Conservation (phyloP, 2,797 vertebrate species). For the Sebastolobus altivelis region DNA sequence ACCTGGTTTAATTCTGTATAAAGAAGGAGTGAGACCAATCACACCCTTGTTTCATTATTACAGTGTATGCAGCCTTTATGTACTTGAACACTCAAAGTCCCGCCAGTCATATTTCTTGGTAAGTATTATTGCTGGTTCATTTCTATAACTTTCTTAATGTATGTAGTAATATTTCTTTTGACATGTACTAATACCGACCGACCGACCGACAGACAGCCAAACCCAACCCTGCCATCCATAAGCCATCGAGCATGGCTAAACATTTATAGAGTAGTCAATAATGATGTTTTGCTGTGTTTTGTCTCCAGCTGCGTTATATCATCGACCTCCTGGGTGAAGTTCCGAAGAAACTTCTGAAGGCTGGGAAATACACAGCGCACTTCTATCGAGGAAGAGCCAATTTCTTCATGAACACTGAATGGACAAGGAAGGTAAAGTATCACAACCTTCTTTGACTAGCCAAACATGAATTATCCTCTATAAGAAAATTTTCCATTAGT, state of each 20-base stretch:
- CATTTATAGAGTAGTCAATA: neutral
- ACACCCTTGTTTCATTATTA: too few relatives aligned
- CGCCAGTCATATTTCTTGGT: neutral
- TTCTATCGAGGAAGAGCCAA: neutral
- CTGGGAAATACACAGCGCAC: neutral
- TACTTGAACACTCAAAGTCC: too few relatives aligned
- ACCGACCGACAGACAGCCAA: too few relatives aligned
- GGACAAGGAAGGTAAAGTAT: neutral
- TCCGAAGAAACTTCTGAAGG: neutral
- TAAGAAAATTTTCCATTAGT: neutral
- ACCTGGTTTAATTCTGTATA: too few relatives aligned
- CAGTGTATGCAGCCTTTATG: too few relatives aligned
- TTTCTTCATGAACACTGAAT: neutral
- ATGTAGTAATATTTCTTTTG: neutral
- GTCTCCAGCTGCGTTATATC: slow-evolving; percentile 14
- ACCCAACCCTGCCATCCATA: too few relatives aligned
- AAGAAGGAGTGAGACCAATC: too few relatives aligned
- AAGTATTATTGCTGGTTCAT: neutral
- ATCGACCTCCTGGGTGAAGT: neutral
- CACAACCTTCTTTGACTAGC: neutral
- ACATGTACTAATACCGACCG: neutral
- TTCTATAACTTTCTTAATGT: neutral
- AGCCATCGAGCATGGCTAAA: too few relatives aligned
- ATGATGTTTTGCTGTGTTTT: neutral
- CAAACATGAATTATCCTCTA: neutral